These are phyloP conservation scores for Apomyelois bistriatella DNA, from an alignment of 2,888 invertebrate genomes.

Conservation along the genomic window DNA sequence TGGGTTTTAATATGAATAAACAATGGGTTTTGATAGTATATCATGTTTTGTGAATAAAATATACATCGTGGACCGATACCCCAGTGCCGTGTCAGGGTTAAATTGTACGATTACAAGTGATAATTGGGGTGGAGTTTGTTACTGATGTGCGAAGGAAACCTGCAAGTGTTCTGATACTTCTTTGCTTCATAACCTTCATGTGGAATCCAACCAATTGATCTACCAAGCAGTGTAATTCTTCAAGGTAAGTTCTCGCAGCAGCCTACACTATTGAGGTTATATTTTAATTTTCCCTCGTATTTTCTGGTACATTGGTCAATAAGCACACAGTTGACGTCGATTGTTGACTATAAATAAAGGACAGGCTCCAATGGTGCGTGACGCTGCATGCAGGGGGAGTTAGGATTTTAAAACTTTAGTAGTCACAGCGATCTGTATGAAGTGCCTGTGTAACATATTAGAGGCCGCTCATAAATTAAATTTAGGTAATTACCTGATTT, in stretches of 20 bases:
- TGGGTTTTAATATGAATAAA: conserved; percentile 27
- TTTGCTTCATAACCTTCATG: not conserved
- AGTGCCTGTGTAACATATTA: not conserved
- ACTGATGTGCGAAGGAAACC: conserved; percentile 22
- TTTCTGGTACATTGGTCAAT: conserved; percentile 16
- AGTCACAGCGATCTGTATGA: not conserved
- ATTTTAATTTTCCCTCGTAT: conserved; percentile 8
- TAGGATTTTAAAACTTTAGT: not conserved
- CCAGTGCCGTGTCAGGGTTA: conserved; percentile 18
- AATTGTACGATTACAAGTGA: conserved; percentile 16
- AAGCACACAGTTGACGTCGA: conserved; percentile 26
- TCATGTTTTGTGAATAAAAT: conserved; percentile 24
- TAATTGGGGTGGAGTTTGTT: conserved; percentile 27
- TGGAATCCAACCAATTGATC: not conserved
- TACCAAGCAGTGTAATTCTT: not conserved
- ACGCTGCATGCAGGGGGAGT: not conserved
- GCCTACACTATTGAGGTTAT: not conserved
- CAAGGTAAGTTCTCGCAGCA: conserved; percentile 11
- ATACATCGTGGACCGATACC: conserved; percentile 15
- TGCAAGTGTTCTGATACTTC: conserved; percentile 11
- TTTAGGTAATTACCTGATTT: no score
- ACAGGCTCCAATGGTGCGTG: not conserved
- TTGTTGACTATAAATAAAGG: conserved; percentile 33
- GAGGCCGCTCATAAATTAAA: no score
- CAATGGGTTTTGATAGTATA: conserved; percentile 36